These are phyloP conservation scores for Mesoclemmys tuberculata DNA, from an alignment of 2,113 vertebrate genomes.

Conservation along the genomic window DNA sequence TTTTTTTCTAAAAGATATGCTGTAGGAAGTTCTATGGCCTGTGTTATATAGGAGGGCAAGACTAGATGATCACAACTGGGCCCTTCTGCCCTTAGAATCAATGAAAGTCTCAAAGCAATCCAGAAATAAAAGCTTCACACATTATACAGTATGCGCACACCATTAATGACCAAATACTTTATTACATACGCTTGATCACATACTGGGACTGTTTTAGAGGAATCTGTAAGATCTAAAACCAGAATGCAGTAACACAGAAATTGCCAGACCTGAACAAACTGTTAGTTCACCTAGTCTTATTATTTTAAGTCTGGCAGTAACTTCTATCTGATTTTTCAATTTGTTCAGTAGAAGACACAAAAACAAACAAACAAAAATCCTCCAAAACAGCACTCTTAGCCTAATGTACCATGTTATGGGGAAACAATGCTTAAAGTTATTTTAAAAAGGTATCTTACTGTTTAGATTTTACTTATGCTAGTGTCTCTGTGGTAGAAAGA, in stretches of 20 bases:
- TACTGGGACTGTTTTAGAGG: background rate
- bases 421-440: background rate
- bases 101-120: background rate
- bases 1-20: background rate
- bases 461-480: background rate
- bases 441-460: background rate
- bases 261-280: background rate
- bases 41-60: background rate
- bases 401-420: background rate
- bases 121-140: background rate
- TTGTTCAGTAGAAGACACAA: background rate
- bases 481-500: background rate
- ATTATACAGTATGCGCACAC: background rate
- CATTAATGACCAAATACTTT: slow-evolving; percentile 9
- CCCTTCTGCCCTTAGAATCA: background rate
- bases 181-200: background rate
- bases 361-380: background rate
- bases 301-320: background rate
- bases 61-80: background rate
- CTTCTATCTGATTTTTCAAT: background rate
- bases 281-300: background rate
- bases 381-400: background rate
- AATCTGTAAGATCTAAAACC: background rate
- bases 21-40: background rate
- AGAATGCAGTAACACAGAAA: background rate